Evolutionary conservation across 2,113 vertebrate genomes (phyloP).

Genomic region (Notothenia rossii): DNA sequence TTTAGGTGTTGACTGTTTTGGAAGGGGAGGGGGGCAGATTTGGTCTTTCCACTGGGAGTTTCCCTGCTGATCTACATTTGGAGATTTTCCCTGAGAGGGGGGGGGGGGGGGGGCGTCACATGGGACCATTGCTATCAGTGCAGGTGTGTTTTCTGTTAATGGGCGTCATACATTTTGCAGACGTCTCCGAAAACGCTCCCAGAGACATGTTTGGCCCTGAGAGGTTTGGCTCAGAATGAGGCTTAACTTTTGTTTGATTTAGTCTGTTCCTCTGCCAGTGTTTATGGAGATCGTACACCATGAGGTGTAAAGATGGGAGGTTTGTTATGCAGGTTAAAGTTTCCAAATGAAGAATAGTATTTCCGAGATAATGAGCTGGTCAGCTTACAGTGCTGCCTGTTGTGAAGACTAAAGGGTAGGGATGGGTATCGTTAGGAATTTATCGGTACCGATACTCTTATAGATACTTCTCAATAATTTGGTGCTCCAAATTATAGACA

Average conservation of each 20-base stretch:
- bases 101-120: slow-evolving; percentile 7
- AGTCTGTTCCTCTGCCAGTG: slow-evolving; percentile 24
- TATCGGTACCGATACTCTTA: too few species aligned
- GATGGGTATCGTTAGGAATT: too few species aligned
- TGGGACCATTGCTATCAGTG: background rate
- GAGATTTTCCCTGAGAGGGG: slow-evolving; percentile 2
- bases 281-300: background rate
- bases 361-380: background rate
- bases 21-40: slow-evolving; percentile 9
- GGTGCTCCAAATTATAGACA: too few species aligned
- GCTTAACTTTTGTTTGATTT: slow-evolving; percentile 32
- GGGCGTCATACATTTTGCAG: background rate
- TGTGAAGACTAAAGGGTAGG: background rate
- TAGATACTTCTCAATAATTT: too few species aligned
- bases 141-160: slow-evolving; percentile 48
- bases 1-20: slow-evolving; percentile 52
- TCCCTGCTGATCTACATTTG: slow-evolving; percentile 47
- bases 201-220: slow-evolving; percentile 6
- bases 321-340: slow-evolving; percentile 22
- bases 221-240: slow-evolving; percentile 4
- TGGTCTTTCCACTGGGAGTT: slow-evolving; percentile 45
- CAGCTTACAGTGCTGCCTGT: background rate
- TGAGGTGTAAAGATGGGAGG: slow-evolving; percentile 13
- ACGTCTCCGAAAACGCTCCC: background rate
- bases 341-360: background rate